Conservation (phyloP, 2,888 invertebrate species). For the Noctua comes region DNA sequence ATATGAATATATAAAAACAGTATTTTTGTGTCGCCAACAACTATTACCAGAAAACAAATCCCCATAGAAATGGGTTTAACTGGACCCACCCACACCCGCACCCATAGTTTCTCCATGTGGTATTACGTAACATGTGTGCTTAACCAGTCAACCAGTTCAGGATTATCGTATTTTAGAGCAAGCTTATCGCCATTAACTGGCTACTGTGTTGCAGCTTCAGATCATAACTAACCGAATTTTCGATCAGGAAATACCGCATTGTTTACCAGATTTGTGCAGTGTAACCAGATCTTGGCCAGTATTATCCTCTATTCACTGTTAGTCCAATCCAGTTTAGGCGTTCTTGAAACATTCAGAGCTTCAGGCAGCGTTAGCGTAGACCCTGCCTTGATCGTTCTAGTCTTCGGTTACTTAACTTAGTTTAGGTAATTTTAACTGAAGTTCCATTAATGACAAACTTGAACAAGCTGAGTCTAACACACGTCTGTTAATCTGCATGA, state of each 20-base stretch:
- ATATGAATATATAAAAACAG: background rate
- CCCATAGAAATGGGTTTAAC: background rate
- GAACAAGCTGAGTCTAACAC: background rate
- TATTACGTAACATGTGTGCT: constrained; percentile 12
- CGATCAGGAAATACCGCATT: background rate
- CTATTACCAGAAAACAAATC: background rate
- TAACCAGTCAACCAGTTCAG: constrained; percentile 7
- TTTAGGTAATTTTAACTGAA: background rate
- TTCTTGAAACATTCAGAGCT: no score
- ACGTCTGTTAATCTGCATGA: background rate
- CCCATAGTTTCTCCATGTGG: background rate
- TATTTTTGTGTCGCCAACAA: background rate
- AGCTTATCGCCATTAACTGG: constrained; percentile 1
- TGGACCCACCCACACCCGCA: background rate
- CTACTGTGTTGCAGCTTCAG: constrained; percentile 22
- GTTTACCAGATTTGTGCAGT: background rate
- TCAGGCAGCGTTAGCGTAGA: no score
- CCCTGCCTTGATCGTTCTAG: background rate
- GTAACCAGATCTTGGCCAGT: background rate
- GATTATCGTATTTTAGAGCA: constrained; percentile 33
- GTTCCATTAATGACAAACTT: background rate
- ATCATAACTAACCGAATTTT: constrained; percentile 26
- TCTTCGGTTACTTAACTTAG: background rate
- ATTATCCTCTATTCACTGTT: background rate
- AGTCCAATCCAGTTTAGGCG: background rate